phyloP scores from a whole-genome alignment of 2,113 vertebrate genomes.

The Alces alces region DNA sequence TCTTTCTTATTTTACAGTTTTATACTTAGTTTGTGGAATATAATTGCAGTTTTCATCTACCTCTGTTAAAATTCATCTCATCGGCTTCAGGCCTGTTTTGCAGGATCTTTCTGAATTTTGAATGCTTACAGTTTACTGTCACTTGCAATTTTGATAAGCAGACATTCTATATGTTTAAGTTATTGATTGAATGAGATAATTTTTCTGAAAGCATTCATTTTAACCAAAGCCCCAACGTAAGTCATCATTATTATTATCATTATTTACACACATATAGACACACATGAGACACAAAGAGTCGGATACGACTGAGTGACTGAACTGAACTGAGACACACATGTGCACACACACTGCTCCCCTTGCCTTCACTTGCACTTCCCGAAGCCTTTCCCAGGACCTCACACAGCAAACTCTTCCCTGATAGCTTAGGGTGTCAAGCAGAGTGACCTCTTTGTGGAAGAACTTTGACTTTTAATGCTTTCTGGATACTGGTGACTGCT shows the following conservation, averaged over 20 bases:
- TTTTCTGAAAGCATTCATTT: constrained; percentile 1
- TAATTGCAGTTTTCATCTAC: background rate
- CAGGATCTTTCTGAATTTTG: background rate
- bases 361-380: background rate
- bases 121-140: background rate
- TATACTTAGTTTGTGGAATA: background rate
- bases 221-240: background rate
- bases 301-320: too few species aligned
- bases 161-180: background rate
- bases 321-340: background rate
- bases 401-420: background rate
- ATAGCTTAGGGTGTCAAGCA: background rate
- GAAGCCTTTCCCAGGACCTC: background rate
- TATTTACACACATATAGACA: background rate
- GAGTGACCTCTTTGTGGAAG: background rate
- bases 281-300: too few species aligned
- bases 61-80: background rate
- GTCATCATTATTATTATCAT: background rate
- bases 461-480: background rate
- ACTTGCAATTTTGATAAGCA: background rate
- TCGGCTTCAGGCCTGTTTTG: background rate
- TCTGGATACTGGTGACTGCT: background rate
- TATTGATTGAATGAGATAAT: background rate
- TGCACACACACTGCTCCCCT: background rate
- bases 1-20: background rate